phyloP scores from a whole-genome alignment of 2,113 vertebrate species.

The Girardinichthys multiradiatus region DNA sequence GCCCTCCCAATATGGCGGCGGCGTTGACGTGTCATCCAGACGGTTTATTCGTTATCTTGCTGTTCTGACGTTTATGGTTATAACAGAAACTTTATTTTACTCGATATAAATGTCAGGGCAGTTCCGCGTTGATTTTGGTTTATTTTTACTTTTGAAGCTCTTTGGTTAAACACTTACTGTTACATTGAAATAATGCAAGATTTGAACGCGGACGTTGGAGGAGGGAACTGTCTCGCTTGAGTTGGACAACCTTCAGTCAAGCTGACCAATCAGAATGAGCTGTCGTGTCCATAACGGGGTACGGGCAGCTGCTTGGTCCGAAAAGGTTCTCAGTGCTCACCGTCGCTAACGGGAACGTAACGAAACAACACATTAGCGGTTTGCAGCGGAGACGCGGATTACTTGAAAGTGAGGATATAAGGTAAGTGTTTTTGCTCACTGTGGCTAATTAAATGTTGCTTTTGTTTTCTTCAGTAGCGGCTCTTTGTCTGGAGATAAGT shows the following conservation, averaged over 20 bases:
- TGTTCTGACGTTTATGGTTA: neutral
- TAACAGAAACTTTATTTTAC: neutral
- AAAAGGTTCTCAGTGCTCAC: neutral
- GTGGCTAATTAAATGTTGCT: no score
- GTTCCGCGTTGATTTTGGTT: neutral
- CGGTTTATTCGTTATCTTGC: no score
- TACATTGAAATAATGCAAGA: neutral
- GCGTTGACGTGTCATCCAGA: neutral
- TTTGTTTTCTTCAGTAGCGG: neutral
- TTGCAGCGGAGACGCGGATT: neutral
- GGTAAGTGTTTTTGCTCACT: neutral
- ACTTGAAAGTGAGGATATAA: constrained; percentile 6
- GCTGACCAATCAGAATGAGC: constrained; percentile 75
- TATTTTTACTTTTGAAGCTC: neutral
- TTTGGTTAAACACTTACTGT: neutral
- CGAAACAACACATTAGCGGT: constrained; percentile 14
- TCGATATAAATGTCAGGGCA: neutral
- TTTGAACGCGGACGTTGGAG: neutral
- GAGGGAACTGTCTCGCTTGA: neutral
- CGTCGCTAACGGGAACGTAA: neutral
- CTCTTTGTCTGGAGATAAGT: neutral
- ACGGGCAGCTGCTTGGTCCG: constrained; percentile 62
- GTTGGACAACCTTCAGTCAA: constrained; percentile 1
- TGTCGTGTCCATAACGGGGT: constrained; percentile 78
- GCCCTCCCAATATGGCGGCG: neutral